Base-by-base conservation (phyloP, 2,888 invertebrate species). In the Aethes cnicana region DNA sequence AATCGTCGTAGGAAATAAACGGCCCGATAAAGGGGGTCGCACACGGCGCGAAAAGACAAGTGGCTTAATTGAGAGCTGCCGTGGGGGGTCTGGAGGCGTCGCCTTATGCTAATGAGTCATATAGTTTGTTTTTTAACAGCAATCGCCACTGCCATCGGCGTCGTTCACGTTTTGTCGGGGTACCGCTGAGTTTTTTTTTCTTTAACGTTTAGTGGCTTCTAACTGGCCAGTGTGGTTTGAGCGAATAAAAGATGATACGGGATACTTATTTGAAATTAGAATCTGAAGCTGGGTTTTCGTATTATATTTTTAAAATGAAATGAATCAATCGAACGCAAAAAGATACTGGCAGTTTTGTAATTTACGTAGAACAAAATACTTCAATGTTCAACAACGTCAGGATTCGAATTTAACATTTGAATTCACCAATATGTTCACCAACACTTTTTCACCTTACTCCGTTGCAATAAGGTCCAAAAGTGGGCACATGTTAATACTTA, bases 51-150 rank as follows among this genome's bases (percentile, higher is more conserved):
- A 81, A 84, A 80, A 78, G 85, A 89, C 88, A 87, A 88, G 88
- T 85, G 73, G 77, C 84, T 86, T 88, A 89, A 89, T 88, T 87
- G 87, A 85, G 83, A 77, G 74, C 64, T 73, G 73, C 73, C 63
- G 77, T 77, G 88, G 85, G 87, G 79, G 87, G 87, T 85, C 86
- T 64, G 44, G 52, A 72, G 77, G 81, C 81, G 80, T 79, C 74
- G 77, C 72, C 69, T 81, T 87, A 87, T 88, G 88, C 88, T 89
- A 89, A 88, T 88, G 84, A 84, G 84, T 84, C 70, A 64, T 64
- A 77, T 80, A 81, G 81, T 81, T 84, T 81, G 78, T 84, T 86
- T 85, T 87, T 83, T 81, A 78, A 69, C 64, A 68, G 66, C 76
- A 80, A 80, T 79, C 84, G 79, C 81, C 76, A 74, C 76, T 72